phyloP scores from a whole-genome alignment of 2,888 invertebrate genomes.

The Chrysolina haemoptera region DNA sequence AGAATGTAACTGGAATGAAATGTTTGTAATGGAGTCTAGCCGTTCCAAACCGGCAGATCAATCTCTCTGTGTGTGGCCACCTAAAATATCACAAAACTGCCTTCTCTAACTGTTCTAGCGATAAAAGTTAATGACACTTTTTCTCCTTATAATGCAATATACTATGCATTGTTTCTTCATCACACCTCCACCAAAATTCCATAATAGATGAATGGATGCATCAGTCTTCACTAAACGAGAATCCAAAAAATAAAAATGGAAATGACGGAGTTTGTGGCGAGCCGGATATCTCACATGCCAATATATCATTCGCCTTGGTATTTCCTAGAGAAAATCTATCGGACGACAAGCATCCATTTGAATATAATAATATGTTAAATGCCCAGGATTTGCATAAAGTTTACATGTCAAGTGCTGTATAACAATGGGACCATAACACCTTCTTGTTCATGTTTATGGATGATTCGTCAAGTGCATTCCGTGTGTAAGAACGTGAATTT shows the following conservation, averaged over 20 bases:
- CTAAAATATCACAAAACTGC: too few species aligned
- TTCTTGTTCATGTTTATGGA: constrained; percentile 47
- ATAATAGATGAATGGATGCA: background rate
- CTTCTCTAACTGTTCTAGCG: too few species aligned
- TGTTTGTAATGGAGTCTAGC: too few species aligned
- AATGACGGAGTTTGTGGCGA: constrained; percentile 11
- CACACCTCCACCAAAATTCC: background rate
- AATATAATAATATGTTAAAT: constrained; percentile 56
- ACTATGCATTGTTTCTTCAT: background rate
- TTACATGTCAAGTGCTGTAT: constrained; percentile 51
- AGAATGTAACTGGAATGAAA: too few species aligned
- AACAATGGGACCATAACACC: constrained; percentile 58
- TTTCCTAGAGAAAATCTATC: constrained; percentile 22
- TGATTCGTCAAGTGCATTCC: constrained; percentile 50
- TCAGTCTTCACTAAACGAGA: background rate
- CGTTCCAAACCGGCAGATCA: too few species aligned
- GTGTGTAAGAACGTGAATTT: background rate
- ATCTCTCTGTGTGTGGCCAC: too few species aligned
- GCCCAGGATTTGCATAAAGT: constrained; percentile 51
- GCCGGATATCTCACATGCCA: constrained; percentile 10
- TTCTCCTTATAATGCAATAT: background rate
- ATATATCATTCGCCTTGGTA: constrained; percentile 14
- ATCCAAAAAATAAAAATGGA: background rate
- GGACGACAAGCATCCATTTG: constrained; percentile 39
- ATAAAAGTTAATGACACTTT: background rate